Evolutionary conservation across 2,113 vertebrate genomes (phyloP).

Genomic region (Merops nubicus): DNA sequence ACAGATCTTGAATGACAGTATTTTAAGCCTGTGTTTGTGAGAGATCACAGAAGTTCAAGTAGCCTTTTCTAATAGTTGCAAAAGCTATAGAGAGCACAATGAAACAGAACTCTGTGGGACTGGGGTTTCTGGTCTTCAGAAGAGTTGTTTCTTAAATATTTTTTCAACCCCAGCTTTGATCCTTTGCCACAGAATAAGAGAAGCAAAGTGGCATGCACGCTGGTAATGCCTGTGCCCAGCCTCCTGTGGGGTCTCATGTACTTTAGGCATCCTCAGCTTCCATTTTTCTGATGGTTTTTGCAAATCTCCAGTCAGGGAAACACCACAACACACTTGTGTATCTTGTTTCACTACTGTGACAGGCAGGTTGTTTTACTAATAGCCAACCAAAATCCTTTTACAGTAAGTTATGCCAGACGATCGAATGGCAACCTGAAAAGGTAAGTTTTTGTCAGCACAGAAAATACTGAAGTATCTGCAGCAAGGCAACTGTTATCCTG

Average conservation of each 20-base stretch:
- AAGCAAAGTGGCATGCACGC: background rate
- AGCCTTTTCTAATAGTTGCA: background rate
- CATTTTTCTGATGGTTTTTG: background rate
- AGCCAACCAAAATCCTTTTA: background rate
- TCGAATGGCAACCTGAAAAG: background rate
- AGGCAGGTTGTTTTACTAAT: background rate
- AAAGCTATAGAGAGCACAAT: background rate
- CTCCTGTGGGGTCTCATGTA: background rate
- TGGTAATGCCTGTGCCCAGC: background rate
- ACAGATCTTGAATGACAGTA: background rate
- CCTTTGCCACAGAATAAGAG: background rate
- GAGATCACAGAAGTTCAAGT: background rate
- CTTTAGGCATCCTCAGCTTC: background rate
- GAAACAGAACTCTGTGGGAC: background rate
- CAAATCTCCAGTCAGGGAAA: background rate
- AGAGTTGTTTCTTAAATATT: background rate
- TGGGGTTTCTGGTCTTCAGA: background rate
- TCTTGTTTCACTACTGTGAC: background rate
- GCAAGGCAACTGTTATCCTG: background rate
- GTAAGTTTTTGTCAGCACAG: background rate
- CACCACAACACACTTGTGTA: background rate
- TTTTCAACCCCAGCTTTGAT: background rate
- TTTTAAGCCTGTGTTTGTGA: slow-evolving; percentile 4
- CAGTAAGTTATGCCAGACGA: background rate
- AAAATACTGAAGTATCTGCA: background rate